Conservation (phyloP, 1,140 invertebrate species). For the Triops cancriformis region DNA sequence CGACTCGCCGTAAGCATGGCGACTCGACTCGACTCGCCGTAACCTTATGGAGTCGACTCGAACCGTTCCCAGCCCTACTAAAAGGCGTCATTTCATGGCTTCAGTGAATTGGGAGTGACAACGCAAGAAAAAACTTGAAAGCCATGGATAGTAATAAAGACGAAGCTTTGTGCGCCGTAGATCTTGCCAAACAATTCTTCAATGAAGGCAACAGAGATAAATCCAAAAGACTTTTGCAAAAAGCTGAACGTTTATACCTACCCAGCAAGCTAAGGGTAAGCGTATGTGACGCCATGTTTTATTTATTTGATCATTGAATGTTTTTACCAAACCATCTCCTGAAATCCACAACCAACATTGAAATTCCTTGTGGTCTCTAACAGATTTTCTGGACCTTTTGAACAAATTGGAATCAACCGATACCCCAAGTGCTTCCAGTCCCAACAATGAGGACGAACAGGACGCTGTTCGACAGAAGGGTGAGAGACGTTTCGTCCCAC, state of each 20-base stretch:
- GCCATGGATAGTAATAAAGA: conserved; percentile 88
- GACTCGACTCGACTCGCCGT: no score
- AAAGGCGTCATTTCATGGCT: no score
- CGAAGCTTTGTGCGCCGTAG: conserved; percentile 79
- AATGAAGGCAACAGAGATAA: conserved; percentile 67
- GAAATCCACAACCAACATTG: no score
- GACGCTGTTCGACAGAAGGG: not conserved
- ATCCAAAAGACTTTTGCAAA: conserved; percentile 77
- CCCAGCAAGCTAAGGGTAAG: conserved; percentile 70
- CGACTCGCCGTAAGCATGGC: no score
- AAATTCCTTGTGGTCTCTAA: conserved; percentile 35
- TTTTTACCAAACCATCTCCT: not conserved
- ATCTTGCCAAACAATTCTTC: conserved; percentile 68
- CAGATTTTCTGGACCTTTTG: conserved; percentile 35
- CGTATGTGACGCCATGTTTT: conserved; percentile 21
- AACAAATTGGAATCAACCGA: conserved; percentile 31
- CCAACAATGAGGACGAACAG: conserved; percentile 28
- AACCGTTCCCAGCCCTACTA: no score
- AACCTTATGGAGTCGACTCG: no score
- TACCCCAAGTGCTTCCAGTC: conserved; percentile 26
- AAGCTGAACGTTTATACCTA: conserved; percentile 80
- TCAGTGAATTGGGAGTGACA: no score
- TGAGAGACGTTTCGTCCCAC: no score
- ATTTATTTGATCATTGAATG: not conserved
- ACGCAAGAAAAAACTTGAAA: not conserved